Evolutionary conservation across 2,888 invertebrate species (phyloP).

Genomic region (Lepidochrysops patricia): DNA sequence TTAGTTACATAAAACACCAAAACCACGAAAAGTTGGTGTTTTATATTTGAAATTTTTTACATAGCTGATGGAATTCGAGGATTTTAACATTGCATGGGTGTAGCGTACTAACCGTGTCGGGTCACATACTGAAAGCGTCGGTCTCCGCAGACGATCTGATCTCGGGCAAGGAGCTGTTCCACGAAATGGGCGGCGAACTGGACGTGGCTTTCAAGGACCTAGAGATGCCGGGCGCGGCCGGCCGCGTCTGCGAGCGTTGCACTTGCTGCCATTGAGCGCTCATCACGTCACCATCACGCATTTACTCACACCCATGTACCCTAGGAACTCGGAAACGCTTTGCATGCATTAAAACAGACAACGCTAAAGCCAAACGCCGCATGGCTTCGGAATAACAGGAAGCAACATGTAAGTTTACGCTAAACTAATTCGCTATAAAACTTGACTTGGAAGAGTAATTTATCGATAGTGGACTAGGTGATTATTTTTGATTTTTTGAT

Average conservation of each 20-base stretch:
- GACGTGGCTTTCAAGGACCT: slow-evolving; percentile 90
- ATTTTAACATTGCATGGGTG: slow-evolving; percentile 40
- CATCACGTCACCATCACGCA: slow-evolving; percentile 40
- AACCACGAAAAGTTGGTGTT: slow-evolving; percentile 16
- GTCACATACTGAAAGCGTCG: slow-evolving; percentile 38
- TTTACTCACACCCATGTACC: slow-evolving; percentile 40
- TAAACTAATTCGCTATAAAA: slow-evolving; percentile 44
- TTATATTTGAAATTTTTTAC: slow-evolving; percentile 39
- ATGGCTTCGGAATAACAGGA: slow-evolving; percentile 70
- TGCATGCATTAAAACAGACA: slow-evolving; percentile 30
- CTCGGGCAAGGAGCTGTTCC: slow-evolving; percentile 91
- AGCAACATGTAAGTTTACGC: slow-evolving; percentile 34
- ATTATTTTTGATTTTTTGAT: slow-evolving; percentile 7
- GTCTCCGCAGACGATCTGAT: slow-evolving; percentile 85
- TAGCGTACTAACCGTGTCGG: slow-evolving; percentile 28
- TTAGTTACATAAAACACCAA: slow-evolving; percentile 26
- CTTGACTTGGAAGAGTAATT: slow-evolving; percentile 48
- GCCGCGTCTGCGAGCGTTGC: slow-evolving; percentile 53
- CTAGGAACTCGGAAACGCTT: slow-evolving; percentile 23
- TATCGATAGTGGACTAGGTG: background rate
- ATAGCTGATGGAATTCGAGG: slow-evolving; percentile 68
- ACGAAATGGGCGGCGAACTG: slow-evolving; percentile 93
- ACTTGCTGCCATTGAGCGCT: slow-evolving; percentile 57
- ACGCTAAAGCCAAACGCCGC: slow-evolving; percentile 37
- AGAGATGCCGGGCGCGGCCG: slow-evolving; percentile 39